phyloP scores from a whole-genome alignment of 35 echinoderm and acorn worm species.

The Strongylocentrotus purpuratus region DNA sequence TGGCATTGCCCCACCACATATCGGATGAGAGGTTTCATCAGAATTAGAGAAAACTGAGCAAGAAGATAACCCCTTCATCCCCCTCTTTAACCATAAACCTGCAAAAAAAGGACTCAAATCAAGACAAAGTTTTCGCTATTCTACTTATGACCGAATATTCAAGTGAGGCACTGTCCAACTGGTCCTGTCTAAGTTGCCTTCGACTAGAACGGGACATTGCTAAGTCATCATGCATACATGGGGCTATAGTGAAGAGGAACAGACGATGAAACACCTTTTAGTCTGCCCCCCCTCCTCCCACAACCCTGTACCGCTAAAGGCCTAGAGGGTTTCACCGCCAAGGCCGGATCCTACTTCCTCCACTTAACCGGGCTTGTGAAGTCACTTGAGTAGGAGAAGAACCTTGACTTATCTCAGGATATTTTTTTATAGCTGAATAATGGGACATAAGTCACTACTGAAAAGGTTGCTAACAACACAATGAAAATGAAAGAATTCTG shows the following conservation, averaged over 20 bases:
- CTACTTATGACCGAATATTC: too few relatives aligned
- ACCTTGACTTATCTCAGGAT: too few relatives aligned
- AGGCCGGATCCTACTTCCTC: not conserved
- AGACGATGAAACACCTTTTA: too few relatives aligned
- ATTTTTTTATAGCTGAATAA: too few relatives aligned
- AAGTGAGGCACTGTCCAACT: too few relatives aligned
- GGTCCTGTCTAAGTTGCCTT: not conserved
- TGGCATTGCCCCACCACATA: too few relatives aligned
- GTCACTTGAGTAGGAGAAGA: slow-evolving; percentile 21
- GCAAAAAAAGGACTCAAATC: slow-evolving; percentile 29
- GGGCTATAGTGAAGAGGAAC: not conserved
- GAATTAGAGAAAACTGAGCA: not conserved
- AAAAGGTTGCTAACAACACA: too few relatives aligned
- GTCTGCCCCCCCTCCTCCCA: too few relatives aligned
- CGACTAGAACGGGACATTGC: slow-evolving; percentile 5
- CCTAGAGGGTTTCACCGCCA: slow-evolving; percentile 32
- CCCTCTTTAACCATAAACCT: not conserved
- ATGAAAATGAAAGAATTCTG: too few relatives aligned
- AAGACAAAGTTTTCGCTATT: not conserved
- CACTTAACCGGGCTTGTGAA: slow-evolving; percentile 15
- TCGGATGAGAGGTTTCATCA: too few relatives aligned
- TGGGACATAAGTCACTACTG: too few relatives aligned
- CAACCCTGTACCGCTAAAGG: too few relatives aligned
- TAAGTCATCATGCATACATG: not conserved
- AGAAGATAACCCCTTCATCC: not conserved